Evolutionary conservation across 2,797 vertebrate genomes (phyloP).

Genomic region (Odontamblyopus lacepedii): DNA sequence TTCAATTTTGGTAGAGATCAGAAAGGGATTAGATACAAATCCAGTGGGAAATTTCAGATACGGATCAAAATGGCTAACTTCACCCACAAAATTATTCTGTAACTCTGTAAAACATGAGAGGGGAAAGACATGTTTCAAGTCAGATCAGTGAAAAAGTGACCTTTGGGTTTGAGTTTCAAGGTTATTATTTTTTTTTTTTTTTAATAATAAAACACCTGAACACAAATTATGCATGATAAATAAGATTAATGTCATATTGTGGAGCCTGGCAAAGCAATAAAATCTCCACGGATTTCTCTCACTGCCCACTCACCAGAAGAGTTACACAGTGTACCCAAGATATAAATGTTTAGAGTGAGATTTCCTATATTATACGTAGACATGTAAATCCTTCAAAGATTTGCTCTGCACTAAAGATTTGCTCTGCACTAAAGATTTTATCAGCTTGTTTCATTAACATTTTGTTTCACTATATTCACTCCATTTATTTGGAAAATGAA

Average conservation of each 20-base stretch:
- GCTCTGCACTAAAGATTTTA: background rate
- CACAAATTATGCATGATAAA: no score
- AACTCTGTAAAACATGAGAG: background rate
- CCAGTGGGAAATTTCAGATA: no score
- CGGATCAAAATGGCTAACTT: no score
- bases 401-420: background rate
- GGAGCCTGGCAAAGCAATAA: no score
- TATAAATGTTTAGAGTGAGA: background rate
- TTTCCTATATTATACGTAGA: background rate
- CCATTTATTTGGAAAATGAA: slow-evolving; percentile 38
- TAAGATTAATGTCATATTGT: no score
- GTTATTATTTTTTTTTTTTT: no score
- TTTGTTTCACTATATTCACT: slow-evolving; percentile 12
- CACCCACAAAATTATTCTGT: no score
- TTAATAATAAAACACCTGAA: no score
- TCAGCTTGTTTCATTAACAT: slow-evolving; percentile 17
- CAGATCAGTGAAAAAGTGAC: no score
- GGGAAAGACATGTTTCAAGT: no score
- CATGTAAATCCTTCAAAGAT: background rate
- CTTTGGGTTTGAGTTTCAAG: no score
- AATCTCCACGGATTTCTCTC: background rate
- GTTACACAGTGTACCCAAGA: background rate
- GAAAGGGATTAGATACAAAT: background rate
- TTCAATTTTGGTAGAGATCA: background rate
- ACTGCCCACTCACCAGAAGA: background rate